Conservation (phyloP, 2,888 invertebrate genomes). For the Chrysotoxum bicinctum region DNA sequence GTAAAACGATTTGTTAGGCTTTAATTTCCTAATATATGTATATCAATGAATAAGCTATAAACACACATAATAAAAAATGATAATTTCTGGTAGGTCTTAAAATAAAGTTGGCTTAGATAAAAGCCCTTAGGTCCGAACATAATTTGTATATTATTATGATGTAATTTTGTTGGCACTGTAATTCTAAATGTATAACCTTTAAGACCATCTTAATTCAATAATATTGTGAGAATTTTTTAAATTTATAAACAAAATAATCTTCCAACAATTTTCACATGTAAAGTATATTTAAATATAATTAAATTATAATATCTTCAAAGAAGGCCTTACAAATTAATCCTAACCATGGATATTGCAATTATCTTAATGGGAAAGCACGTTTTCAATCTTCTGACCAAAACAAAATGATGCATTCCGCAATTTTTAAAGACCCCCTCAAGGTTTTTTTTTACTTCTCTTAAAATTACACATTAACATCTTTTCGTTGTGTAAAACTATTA, state of each 20-base stretch:
- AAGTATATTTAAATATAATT: not conserved
- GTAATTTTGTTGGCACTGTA: not conserved
- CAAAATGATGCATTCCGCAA: not conserved
- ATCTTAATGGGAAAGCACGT: not conserved
- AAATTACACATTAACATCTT: not conserved
- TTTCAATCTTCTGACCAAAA: not conserved
- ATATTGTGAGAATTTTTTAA: not conserved
- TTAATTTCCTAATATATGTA: no score
- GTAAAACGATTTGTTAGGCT: no score
- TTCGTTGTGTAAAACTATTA: not conserved
- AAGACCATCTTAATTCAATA: not conserved
- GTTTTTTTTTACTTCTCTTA: not conserved
- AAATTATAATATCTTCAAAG: not conserved
- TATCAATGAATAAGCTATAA: no score
- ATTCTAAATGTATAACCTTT: not conserved
- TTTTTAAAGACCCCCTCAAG: not conserved
- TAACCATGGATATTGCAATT: not conserved
- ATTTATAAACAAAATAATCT: not conserved
- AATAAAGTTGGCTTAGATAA: not conserved
- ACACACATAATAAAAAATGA: no score
- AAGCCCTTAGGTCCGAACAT: not conserved
- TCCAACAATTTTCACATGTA: not conserved
- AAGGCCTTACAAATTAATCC: conserved; percentile 6
- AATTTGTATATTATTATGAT: not conserved
- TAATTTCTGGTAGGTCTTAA: no score